phyloP scores from a whole-genome alignment of 2,888 invertebrate genomes.

The Aphidoletes aphidimyza region DNA sequence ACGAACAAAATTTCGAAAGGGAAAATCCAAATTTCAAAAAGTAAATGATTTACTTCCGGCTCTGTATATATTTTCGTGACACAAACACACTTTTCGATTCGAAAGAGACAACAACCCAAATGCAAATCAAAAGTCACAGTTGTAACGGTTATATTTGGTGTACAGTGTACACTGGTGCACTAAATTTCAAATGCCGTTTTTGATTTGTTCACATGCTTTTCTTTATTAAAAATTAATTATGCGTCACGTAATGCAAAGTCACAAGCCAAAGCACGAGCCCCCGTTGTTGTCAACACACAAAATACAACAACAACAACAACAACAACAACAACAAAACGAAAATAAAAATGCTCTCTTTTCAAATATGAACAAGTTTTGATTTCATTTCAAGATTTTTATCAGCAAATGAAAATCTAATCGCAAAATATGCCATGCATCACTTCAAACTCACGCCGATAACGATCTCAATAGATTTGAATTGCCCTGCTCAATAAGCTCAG shows the following conservation, averaged over 20 bases:
- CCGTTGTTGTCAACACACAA: neutral
- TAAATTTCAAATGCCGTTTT: neutral
- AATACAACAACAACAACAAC: neutral
- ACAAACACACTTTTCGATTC: neutral
- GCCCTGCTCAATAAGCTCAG: no score
- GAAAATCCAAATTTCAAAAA: constrained; percentile 46
- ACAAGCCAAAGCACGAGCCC: constrained; percentile 25
- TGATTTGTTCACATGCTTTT: neutral
- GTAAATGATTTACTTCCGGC: constrained; percentile 52
- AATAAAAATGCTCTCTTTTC: no score
- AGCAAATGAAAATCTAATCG: neutral
- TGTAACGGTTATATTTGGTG: constrained; percentile 32
- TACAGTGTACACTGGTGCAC: neutral
- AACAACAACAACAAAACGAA: no score
- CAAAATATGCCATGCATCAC: constrained; percentile 29
- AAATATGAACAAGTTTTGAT: constrained; percentile 35
- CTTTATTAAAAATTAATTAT: constrained; percentile 43
- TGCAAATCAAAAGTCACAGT: neutral
- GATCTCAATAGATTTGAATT: neutral
- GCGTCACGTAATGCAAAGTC: constrained; percentile 15
- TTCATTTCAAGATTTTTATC: constrained; percentile 46
- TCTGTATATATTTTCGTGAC: neutral
- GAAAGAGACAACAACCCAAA: neutral
- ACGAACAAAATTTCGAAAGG: neutral
- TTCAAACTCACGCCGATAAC: constrained; percentile 27